These are phyloP conservation scores for Mythimna pallens DNA, from an alignment of 2,888 invertebrate species.

Conservation along the genomic window DNA sequence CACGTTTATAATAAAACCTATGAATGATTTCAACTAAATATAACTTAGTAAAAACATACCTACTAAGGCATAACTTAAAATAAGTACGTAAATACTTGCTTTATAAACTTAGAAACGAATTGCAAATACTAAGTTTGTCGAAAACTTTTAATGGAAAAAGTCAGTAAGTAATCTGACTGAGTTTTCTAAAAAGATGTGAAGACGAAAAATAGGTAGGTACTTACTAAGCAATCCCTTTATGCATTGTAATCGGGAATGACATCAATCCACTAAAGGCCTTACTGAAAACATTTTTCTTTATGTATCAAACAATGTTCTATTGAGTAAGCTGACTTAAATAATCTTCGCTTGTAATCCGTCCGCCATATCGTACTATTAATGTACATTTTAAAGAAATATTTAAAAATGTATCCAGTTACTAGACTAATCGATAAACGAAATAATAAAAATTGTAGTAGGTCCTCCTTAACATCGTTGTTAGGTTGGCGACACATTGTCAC, in stretches of 20 bases:
- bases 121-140: neutral
- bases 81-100: conserved; percentile 13
- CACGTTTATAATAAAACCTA: no score
- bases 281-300: neutral
- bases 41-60: neutral
- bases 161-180: neutral
- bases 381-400: no score
- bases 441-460: no score
- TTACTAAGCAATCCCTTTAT: neutral
- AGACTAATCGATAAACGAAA: no score
- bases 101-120: neutral
- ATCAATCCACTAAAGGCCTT: conserved; percentile 2
- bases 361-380: no score
- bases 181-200: conserved; percentile 20
- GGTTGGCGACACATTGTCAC: no score
- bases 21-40: neutral
- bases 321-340: neutral
- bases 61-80: neutral
- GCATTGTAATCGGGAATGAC: conserved; percentile 2
- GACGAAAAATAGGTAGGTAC: neutral
- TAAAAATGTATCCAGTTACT: no score
- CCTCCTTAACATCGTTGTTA: no score
- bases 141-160: conserved; percentile 27
- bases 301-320: neutral
- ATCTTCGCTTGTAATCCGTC: neutral